Percentiles rank a stretch among this genome's conserved stretches.
phyloP scores from a whole-genome alignment of 1,140 invertebrate species.

The Aphis craccivora region DNA sequence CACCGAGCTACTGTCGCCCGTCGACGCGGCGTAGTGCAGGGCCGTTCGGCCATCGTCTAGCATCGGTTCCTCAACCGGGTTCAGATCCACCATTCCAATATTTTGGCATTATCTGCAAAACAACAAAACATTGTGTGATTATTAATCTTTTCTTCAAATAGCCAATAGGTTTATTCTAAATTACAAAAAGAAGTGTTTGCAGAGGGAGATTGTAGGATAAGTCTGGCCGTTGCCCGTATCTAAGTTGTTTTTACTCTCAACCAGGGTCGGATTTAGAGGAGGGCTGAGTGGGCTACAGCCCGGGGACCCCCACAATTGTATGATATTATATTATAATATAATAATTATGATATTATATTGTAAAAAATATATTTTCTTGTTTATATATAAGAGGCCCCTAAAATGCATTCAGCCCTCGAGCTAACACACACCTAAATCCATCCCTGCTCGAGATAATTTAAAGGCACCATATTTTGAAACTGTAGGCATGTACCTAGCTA shows the following conservation, averaged over 20 bases:
- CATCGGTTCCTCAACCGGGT: conserved; percentile 49
- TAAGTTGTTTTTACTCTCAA: neutral
- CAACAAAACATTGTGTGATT: neutral
- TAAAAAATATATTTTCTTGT: too few relatives aligned
- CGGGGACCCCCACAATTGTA: too few relatives aligned
- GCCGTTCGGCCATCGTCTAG: conserved; percentile 42
- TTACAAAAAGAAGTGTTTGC: neutral
- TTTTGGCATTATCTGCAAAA: conserved; percentile 47
- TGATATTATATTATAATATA: too few relatives aligned
- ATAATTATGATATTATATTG: too few relatives aligned
- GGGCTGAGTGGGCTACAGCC: too few relatives aligned
- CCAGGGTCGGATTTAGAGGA: too few relatives aligned
- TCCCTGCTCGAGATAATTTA: too few relatives aligned
- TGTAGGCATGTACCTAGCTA: neutral
- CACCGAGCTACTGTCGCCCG: conserved; percentile 10
- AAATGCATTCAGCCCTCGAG: too few relatives aligned
- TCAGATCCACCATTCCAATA: conserved; percentile 56
- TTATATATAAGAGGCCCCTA: too few relatives aligned
- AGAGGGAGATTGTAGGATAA: neutral
- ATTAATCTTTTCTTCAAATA: neutral
- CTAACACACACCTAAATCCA: too few relatives aligned
- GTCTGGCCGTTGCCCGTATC: neutral
- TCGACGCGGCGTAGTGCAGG: conserved; percentile 48
- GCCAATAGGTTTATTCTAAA: neutral
- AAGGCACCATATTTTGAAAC: neutral